Conservation (phyloP, 2,797 vertebrate species). For the Myotis myotis region DNA sequence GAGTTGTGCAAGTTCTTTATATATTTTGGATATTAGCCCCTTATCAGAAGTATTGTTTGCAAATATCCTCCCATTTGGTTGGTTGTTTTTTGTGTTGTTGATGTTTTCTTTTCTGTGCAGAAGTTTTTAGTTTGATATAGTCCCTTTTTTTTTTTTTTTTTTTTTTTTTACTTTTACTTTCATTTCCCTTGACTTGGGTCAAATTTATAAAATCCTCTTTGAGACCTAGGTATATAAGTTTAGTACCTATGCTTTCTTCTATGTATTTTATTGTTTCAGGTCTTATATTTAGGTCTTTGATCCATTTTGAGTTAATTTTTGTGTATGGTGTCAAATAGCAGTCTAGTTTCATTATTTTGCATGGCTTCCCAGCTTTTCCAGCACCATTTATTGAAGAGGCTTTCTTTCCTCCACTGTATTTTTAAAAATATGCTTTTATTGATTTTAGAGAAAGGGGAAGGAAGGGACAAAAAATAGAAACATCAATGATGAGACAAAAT, state of each 20-base stretch:
- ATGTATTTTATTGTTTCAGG: neutral
- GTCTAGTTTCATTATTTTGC: neutral
- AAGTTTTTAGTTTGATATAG: neutral
- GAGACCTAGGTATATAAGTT: neutral
- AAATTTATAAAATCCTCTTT: neutral
- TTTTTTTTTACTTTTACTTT: neutral
- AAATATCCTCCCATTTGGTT: neutral
- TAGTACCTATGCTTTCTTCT: neutral
- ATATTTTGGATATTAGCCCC: neutral
- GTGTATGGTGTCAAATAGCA: neutral
- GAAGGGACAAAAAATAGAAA: no score
- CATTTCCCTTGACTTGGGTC: neutral
- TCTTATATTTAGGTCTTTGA: neutral
- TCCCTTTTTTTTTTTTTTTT: no score
- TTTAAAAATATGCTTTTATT: neutral
- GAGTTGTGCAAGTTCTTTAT: neutral
- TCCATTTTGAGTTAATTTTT: neutral
- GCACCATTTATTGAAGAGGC: neutral
- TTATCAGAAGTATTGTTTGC: neutral
- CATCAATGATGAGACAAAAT: no score
- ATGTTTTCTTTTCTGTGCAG: neutral
- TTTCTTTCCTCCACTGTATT: neutral
- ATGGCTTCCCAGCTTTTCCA: neutral
- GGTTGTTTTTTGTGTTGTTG: neutral
- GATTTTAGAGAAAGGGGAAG: no score